Conservation (phyloP, 2,797 vertebrate species). For the Macropus fuliginosus region DNA sequence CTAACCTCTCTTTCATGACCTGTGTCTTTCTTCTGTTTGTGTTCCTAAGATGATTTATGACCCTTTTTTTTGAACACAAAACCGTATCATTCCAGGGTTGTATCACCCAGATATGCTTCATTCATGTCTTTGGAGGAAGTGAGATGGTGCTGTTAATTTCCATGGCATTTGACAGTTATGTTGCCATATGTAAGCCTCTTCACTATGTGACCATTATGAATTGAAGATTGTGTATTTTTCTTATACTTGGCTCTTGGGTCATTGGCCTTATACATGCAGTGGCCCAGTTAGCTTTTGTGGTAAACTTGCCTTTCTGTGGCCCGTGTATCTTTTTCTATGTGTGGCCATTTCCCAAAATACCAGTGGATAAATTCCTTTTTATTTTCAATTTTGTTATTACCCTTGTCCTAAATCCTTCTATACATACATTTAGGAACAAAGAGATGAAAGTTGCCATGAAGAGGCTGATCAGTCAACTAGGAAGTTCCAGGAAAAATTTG, state of each 20-base stretch:
- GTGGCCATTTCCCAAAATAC: background rate
- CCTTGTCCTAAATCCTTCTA: background rate
- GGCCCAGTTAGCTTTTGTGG: conserved; percentile 70
- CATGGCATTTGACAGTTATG: conserved; percentile 80
- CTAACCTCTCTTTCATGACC: conserved; percentile 75
- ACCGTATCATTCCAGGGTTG: conserved; percentile 76
- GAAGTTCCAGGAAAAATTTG: background rate
- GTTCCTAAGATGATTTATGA: conserved; percentile 77
- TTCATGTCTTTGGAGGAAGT: conserved; percentile 77
- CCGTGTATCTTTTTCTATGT: background rate
- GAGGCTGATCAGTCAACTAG: background rate
- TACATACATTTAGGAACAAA: background rate
- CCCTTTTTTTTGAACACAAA: conserved; percentile 67
- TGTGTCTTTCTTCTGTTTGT: conserved; percentile 77
- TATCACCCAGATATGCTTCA: conserved; percentile 76
- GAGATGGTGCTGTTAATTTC: conserved; percentile 75
- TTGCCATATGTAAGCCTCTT: conserved; percentile 78
- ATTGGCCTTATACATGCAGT: conserved; percentile 74
- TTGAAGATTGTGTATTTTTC: conserved; percentile 40
- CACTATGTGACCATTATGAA: conserved; percentile 70
- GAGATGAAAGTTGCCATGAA: background rate
- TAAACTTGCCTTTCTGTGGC: conserved; percentile 55
- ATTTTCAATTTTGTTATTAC: background rate
- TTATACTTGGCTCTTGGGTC: conserved; percentile 60
- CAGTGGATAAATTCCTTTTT: background rate